A percentile compares a stretch with the other conserved stretches of the same genome.
Conservation (phyloP, 2,888 invertebrate species). For the Anarsia innoxiella region DNA sequence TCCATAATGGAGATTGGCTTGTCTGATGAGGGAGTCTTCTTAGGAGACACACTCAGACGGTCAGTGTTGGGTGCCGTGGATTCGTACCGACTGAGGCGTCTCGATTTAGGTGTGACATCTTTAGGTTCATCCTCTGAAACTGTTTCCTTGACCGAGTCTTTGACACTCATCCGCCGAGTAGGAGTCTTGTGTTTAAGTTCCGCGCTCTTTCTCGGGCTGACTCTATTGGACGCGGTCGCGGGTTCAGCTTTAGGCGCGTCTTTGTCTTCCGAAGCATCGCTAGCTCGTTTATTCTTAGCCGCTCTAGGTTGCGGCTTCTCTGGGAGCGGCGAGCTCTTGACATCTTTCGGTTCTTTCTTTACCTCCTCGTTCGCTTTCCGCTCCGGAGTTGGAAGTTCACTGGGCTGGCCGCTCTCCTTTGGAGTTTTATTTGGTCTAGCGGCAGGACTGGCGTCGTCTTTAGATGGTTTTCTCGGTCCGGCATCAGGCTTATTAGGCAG, state of each 20-base stretch:
- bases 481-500: constrained; percentile 76
- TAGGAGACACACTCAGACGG: constrained; percentile 30
- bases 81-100: constrained; percentile 27
- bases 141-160: constrained; percentile 27
- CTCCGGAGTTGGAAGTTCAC: constrained; percentile 77
- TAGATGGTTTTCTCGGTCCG: constrained; percentile 66
- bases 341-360: constrained; percentile 40
- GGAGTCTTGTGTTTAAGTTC: constrained; percentile 41
- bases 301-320: constrained; percentile 46
- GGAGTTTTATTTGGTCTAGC: constrained; percentile 61
- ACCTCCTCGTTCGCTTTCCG: constrained; percentile 78
- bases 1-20: constrained; percentile 24
- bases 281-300: no score
- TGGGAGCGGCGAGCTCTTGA: no score
- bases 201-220: constrained; percentile 40
- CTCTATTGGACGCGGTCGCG: constrained; percentile 32
- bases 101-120: constrained; percentile 25
- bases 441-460: constrained; percentile 47
- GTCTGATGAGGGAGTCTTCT: constrained; percentile 37
- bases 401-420: constrained; percentile 76
- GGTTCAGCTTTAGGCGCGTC: constrained; percentile 31
- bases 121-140: constrained; percentile 22
- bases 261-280: background rate
- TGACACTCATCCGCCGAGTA: constrained; percentile 27
- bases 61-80: constrained; percentile 20